phyloP scores from a whole-genome alignment of 1,140 invertebrate genomes.

The Rhopalosiphum maidis region DNA sequence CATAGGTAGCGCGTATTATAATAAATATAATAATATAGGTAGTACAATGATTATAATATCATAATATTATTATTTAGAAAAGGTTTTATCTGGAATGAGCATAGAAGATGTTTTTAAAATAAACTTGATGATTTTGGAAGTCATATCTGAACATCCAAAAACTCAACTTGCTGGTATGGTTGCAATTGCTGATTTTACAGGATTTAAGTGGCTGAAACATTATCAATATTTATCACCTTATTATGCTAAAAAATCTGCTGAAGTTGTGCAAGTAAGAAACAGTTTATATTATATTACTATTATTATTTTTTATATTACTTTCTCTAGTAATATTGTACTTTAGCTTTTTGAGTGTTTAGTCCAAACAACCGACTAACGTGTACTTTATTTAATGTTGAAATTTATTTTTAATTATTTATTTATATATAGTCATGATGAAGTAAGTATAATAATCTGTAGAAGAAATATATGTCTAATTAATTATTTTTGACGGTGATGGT shows the following conservation, averaged over 20 bases:
- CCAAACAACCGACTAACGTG: neutral
- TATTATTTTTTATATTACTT: too few relatives aligned
- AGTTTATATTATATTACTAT: neutral
- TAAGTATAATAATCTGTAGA: too few relatives aligned
- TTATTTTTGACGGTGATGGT: too few relatives aligned
- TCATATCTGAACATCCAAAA: slow-evolving; percentile 62
- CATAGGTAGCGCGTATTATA: too few relatives aligned
- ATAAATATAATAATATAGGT: too few relatives aligned
- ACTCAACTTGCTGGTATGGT: slow-evolving; percentile 65
- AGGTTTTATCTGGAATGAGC: neutral
- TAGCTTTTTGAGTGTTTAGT: neutral
- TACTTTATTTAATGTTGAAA: too few relatives aligned
- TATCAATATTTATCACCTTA: slow-evolving; percentile 65
- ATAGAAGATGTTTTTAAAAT: slow-evolving; percentile 53
- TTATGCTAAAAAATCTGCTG: slow-evolving; percentile 60
- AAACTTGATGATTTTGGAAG: slow-evolving; percentile 51
- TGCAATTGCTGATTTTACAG: slow-evolving; percentile 65
- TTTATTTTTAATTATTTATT: too few relatives aligned
- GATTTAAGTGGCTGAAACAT: slow-evolving; percentile 64
- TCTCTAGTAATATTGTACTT: neutral
- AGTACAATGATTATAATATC: neutral
- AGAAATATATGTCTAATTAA: too few relatives aligned
- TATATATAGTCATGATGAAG: too few relatives aligned
- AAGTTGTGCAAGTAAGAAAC: slow-evolving; percentile 60
- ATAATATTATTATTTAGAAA: neutral